A percentile compares a stretch with the other conserved stretches of the same genome.
These are phyloP conservation scores for Pelochelys cantorii DNA, from an alignment of 2,797 vertebrate genomes.

Conservation along the genomic window DNA sequence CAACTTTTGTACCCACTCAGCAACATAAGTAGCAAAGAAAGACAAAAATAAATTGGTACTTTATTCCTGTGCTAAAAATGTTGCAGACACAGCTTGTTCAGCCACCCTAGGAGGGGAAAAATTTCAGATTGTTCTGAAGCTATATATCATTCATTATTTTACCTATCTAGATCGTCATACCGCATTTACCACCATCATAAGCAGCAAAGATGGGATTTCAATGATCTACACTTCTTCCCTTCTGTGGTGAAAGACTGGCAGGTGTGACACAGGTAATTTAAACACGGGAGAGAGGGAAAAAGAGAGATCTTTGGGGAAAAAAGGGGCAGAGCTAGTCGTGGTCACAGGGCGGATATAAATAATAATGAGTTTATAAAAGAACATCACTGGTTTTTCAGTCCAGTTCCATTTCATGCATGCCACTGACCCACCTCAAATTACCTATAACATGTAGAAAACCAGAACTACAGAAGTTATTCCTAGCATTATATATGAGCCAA, in stretches of 20 bases:
- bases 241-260: not conserved
- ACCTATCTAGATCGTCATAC: not conserved
- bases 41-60: not conserved
- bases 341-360: not conserved
- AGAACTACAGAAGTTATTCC: not conserved
- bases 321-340: not conserved
- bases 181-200: not conserved
- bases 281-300: not conserved
- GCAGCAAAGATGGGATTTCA: not conserved
- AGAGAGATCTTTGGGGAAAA: not conserved
- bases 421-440: not conserved
- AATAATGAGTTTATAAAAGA: not conserved
- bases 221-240: accelerated
- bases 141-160: not conserved
- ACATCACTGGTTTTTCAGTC: not conserved
- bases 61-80: not conserved
- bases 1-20: not conserved
- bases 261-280: not conserved
- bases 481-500: not conserved
- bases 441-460: not conserved
- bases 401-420: not conserved
- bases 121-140: not conserved
- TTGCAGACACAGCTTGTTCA: not conserved
- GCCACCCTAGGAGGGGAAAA: not conserved
- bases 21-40: constrained; percentile 3